Base-by-base conservation (phyloP, 2,113 vertebrate genomes). In the Anhinga rufa region DNA sequence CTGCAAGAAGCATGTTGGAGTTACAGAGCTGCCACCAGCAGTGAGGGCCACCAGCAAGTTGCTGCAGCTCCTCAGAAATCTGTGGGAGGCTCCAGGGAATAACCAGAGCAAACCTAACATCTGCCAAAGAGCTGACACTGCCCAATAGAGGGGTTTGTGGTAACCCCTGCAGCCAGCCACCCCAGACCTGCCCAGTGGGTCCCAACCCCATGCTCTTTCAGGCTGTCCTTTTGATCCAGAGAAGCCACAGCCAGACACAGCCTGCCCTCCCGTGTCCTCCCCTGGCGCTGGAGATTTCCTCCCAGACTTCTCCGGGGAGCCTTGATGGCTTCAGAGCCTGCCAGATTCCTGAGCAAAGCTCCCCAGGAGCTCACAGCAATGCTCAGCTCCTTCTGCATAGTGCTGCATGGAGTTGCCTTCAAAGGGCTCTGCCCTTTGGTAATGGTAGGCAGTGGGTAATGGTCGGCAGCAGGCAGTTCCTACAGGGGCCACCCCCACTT, bases 1-100 rank as follows among this genome's bases (percentile, higher is more conserved):
- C 99, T 99, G 97, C 91, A 97, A 98, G 86, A 98, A 97, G 88
- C 2, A 7, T 25, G 24, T 57, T 68, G 71, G 22, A 10, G 28
- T 97, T 97, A 96, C 51, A 82, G 86, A 96, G 34, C 28, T 65
- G 70, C 29, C 49, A 38, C 9, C 8, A 82, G 96, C 51, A 83
- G 58, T 1, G 3, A 69, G 44, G 29, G 28, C 32, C 48, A 51
- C 29, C 24, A 60, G 38, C 0, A 2, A 84, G 42, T 12, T 15
- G 2, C 38, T 83, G 44, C 69, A 52, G 36, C 22, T 52, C 14
- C 83, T 79, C 44, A 77, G 62, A 88, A 87, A 51, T n/a, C 14
- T 58, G 31, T 32, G 7, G 21, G 32, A 89, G 7, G 29, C 51
- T 79, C 48, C 1, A 1, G 26, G 34, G 31, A 82, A 26, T 15